These are phyloP conservation scores for Calonectris borealis DNA, from an alignment of 2,113 vertebrate genomes.

Conservation along the genomic window DNA sequence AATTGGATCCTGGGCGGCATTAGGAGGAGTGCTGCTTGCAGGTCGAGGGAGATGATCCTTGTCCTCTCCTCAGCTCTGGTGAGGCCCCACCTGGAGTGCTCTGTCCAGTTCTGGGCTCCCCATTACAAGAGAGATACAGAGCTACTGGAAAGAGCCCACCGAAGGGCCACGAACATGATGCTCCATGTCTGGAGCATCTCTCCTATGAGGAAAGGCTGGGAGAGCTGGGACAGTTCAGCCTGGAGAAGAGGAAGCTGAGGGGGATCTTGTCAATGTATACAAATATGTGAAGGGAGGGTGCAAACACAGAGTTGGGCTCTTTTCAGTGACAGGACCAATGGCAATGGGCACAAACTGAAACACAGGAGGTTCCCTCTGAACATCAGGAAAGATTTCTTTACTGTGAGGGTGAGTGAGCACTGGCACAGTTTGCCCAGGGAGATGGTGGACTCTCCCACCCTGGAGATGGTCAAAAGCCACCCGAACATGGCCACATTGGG, in stretches of 20 bases:
- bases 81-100: neutral
- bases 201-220: neutral
- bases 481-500: fast-evolving
- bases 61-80: neutral
- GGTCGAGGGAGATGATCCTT: neutral
- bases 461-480: neutral
- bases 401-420: neutral
- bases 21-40: neutral
- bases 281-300: neutral
- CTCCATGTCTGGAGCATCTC: too few relatives aligned
- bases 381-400: neutral
- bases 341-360: neutral
- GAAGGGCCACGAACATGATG: fast-evolving
- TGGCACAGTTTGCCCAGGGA: neutral
- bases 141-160: neutral
- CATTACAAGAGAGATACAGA: fast-evolving
- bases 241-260: neutral
- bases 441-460: neutral
- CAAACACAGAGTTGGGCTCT: neutral
- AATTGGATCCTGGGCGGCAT: neutral
- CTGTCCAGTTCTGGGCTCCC: neutral
- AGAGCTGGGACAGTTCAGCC: neutral
- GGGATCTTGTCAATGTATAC: fast-evolving
- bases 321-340: neutral
- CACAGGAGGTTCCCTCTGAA: neutral